Evolutionary conservation across 2,113 vertebrate genomes (phyloP), one percentile per base, ranked within the genome.

Genomic region (Euleptes europaea): DNA sequence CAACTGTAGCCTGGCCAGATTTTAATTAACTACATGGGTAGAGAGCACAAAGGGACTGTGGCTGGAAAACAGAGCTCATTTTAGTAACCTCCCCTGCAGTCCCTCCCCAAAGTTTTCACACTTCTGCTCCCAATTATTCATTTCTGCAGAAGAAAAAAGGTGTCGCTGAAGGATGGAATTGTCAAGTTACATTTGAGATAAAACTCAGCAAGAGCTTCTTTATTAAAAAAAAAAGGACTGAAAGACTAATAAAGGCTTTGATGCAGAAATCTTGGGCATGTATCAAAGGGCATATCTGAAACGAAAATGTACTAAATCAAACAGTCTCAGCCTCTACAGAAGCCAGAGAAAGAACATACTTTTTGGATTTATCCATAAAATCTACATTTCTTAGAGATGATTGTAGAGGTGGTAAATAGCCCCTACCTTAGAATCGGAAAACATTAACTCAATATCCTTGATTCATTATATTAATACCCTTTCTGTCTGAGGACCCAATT

Each of bases 201-300:
- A 70, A 35, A 63, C 60, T 63, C 60, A 63, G 60, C 28, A 23
- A 63, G 26, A 63, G 60, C 60, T 63, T 51, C 49, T 51, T 63
- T 57, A 9, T 44, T 5, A n/a, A 28, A 26, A 49, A 17, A 38
- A n/a, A 66, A 15, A 28, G 0, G 42, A 57, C 72, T 33, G 11
- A 28, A 67, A 67, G 44, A 69, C 73, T 84, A 75, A 84, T 77
- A 76, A 26, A 76, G 76, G 47, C 35, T 51, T 80, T 77, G 73
- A 84, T 77, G 82, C 74, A 38, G 40, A 84, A 38, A 49, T 77
- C 74, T 67, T 76, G 73, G 33, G 60, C 4, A 63, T 69, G 26
- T 51, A 84, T 84, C 73, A 67, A 84, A 76, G 33, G 73, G 44
- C 65, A 66, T 31, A 67, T 84, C 38, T 35, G 65, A 54, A 67